Base-by-base conservation (phyloP, 2,888 invertebrate species). In the Incurvaria masculella region DNA sequence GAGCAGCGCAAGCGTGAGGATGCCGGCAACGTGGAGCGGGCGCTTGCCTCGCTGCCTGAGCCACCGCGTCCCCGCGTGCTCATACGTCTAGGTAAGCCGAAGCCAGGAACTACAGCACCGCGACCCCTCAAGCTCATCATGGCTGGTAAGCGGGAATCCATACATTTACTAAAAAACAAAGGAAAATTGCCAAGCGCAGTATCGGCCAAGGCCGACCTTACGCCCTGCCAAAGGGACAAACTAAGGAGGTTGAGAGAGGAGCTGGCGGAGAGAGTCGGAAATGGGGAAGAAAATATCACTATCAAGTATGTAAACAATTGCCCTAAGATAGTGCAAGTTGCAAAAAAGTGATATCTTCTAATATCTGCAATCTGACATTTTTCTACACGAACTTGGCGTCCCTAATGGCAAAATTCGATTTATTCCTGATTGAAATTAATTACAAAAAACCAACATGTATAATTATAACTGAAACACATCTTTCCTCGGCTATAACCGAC, bases 181-280 rank as follows among this genome's bases (percentile, higher is more conserved):
- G 6, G 11, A 11, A 41, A 41, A 17, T 21, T 41, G 41, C 41
- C 41, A 17, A 4, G 19, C 19, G 4, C 19, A 3, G 41, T 21
- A n/a, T 17, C 6, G 8, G 41, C 21, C 19, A 41, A 41, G 18
- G 10, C 21, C 3, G 41, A 41, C 41, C 21, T 41, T 11, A 16
- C 41, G 19, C 41, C 4, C 10, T 41, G n/a, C 41, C 41, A 41
- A 17, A 6, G 41, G 21, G 41, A 41, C 21, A 19, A 41, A 20
- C 41, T 41, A n/a, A 41, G 21, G 21, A 41, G 21, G 41, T 14
- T 41, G 41, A 19, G 41, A n/a, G 17, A 41, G 14, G 41, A 41
- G n/a, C 21, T 41, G 41, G 41, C 41, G n/a, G 41, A 41, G 21
- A 41, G 41, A 41, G 21, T 20, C 41, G 41, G 11, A 6, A 41